Evolutionary conservation across 2,888 invertebrate species (phyloP), one percentile per base, ranked within the genome.

Genomic region (Neocrepidodera transversa): DNA sequence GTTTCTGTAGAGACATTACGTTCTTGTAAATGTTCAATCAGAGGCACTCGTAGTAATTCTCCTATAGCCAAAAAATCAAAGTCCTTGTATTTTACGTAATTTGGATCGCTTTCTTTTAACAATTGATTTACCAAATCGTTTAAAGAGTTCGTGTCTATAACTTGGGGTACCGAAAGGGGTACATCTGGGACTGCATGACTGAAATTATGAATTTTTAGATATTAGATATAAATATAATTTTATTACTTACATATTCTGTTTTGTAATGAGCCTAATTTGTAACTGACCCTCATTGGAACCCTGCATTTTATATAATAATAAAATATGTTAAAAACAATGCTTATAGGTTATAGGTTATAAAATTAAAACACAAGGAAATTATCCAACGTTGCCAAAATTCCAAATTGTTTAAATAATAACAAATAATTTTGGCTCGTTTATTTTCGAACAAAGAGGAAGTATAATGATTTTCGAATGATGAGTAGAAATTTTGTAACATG

Each of bases 51-150:
- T 36, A 97, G 78, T 66, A 95, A 86, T 78, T 95, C 93, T n/a
- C 90, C 91, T 66, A 86, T 85, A 51, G 94, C 87, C 51, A 97
- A 80, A 76, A 96, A 96, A 80, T 97, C 96, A 82, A 97, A 97
- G 63, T 92, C 88, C 30, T 87, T 80, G 1, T 74, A 68, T 61
- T 78, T 78, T 10, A 75, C 65, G 40, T 72, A 61, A 30, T 76
- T 76, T 0, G 82, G 71, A 68, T 82, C 81, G 20, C 76, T 81
- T 74, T 87, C 91, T 78, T 84, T 86, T 30, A 95, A 76, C 59
- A 95, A 76, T 59, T 91, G 88, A 80, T 94, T 93, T 1, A 96
- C 81, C 51, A 96, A 82, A 18, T 85, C 86, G 76, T 92, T 94
- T 8, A 96, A 81, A 58, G 92, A 90, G 16, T 83, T 80, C 8